Conservation (phyloP, 2,113 vertebrate genomes). For the Vimba vimba region DNA sequence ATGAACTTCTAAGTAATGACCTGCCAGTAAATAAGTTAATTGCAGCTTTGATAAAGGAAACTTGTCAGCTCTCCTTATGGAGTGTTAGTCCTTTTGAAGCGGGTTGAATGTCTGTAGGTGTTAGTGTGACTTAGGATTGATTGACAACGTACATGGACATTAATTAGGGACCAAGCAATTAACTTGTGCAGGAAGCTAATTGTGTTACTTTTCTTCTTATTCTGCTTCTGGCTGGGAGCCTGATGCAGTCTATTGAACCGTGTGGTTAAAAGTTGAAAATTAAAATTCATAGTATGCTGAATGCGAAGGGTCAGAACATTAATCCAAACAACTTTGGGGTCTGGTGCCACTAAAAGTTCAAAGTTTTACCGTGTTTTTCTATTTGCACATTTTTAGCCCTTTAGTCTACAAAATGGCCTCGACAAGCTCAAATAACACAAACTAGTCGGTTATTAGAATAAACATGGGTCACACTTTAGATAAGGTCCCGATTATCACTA, state of each 20-base stretch:
- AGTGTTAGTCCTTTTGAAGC: background rate
- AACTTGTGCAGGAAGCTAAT: background rate
- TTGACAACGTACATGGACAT: background rate
- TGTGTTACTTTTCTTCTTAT: background rate
- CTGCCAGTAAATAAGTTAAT: conserved; percentile 52
- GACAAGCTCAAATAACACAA: background rate
- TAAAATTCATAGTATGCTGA: background rate
- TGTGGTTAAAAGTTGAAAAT: background rate
- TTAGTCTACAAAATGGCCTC: background rate
- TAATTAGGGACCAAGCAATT: background rate
- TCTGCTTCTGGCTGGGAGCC: background rate
- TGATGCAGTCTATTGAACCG: background rate
- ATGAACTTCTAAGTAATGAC: conserved; percentile 54
- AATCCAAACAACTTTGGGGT: background rate
- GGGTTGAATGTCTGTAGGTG: background rate
- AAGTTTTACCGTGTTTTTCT: background rate
- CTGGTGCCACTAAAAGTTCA: background rate
- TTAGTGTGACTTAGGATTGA: background rate
- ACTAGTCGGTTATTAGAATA: background rate
- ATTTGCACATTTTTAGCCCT: background rate
- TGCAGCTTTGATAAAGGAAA: conserved; percentile 32
- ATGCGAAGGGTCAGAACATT: background rate
- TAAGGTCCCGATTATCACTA: too few relatives aligned
- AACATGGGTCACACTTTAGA: too few relatives aligned
- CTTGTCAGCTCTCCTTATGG: background rate